These are phyloP conservation scores for Fabriciana adippe DNA, from an alignment of 2,888 invertebrate species.

Conservation along the genomic window DNA sequence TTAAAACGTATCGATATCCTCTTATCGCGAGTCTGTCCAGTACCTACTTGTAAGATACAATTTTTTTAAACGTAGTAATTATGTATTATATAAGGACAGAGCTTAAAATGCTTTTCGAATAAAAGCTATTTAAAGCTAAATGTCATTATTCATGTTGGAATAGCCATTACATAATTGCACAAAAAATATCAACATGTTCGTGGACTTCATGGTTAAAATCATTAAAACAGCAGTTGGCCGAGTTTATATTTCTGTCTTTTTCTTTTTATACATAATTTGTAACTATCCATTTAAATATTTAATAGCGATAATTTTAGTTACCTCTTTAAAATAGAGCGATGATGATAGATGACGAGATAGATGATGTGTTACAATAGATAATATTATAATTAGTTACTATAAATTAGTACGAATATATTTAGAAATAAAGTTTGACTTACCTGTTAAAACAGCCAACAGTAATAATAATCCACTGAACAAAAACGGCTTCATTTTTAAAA, in stretches of 20 bases:
- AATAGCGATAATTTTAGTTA: too few species aligned
- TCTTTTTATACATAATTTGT: background rate
- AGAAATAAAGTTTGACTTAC: constrained; percentile 49
- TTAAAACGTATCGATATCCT: too few species aligned
- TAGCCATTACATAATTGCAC: constrained; percentile 25
- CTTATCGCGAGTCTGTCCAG: too few species aligned
- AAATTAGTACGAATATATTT: too few species aligned
- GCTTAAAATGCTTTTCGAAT: background rate
- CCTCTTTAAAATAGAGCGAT: too few species aligned
- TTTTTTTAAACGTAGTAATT: too few species aligned
- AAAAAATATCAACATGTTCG: constrained; percentile 27
- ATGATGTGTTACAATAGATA: too few species aligned
- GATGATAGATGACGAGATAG: too few species aligned
- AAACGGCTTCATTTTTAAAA: constrained; percentile 63
- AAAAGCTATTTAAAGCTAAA: constrained; percentile 4
- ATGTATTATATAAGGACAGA: background rate
- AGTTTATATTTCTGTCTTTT: constrained; percentile 7
- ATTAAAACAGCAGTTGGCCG: constrained; percentile 22
- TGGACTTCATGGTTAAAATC: constrained; percentile 27
- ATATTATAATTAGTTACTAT: too few species aligned
- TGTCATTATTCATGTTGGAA: constrained; percentile 18
- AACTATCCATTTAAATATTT: background rate
- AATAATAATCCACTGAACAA: constrained; percentile 61
- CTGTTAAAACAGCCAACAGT: constrained; percentile 59
- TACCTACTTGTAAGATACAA: too few species aligned